phyloP scores from a whole-genome alignment of 64 coral and sea anemone species.

The Stichodactyla mertensii region DNA sequence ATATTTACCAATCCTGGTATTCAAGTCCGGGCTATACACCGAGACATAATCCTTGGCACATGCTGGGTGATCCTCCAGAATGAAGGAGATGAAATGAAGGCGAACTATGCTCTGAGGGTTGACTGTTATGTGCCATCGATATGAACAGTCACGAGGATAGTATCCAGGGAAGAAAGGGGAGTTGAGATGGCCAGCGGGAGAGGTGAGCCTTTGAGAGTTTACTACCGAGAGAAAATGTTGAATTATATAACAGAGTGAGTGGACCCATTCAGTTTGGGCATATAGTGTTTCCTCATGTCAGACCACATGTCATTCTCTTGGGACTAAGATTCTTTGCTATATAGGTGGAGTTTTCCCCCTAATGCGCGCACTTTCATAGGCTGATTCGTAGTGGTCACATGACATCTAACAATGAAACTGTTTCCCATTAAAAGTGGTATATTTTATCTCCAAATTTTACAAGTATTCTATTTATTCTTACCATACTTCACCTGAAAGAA shows the following conservation, averaged over 20 bases:
- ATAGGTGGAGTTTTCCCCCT: too few relatives aligned
- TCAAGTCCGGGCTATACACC: neutral
- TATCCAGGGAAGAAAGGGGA: neutral
- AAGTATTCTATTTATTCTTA: too few relatives aligned
- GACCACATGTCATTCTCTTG: too few relatives aligned
- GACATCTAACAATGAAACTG: too few relatives aligned
- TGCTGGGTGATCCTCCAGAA: conserved; percentile 4
- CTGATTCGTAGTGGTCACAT: too few relatives aligned
- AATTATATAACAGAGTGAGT: neutral
- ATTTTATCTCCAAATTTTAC: too few relatives aligned
- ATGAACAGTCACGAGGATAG: neutral
- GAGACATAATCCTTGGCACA: conserved; percentile 18
- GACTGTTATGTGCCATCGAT: conserved; percentile 2
- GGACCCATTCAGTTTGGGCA: too few relatives aligned
- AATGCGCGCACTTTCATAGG: too few relatives aligned
- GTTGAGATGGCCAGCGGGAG: neutral
- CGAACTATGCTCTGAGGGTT: neutral
- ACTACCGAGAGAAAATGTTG: neutral
- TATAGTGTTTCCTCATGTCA: too few relatives aligned
- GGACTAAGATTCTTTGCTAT: too few relatives aligned
- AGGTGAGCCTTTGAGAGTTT: neutral
- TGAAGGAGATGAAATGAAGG: neutral
- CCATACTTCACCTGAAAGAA: too few relatives aligned
- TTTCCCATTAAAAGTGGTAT: too few relatives aligned
- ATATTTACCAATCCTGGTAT: conserved; percentile 1